Conservation (phyloP, 2,888 invertebrate species). For the Corbicula japonica region DNA sequence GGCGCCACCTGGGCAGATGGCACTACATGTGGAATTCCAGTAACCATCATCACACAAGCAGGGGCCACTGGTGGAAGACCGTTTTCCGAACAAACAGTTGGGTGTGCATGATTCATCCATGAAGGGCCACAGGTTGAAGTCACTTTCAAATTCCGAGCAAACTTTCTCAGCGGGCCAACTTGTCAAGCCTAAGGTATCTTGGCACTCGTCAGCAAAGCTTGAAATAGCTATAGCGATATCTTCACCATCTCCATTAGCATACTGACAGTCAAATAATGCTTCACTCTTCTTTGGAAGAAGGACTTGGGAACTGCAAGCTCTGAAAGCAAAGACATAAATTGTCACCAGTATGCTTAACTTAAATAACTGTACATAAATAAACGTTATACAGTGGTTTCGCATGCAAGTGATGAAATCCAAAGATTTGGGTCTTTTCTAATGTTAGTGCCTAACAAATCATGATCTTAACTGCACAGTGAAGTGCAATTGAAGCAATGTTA, state of each 20-base stretch:
- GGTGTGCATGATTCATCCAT: constrained; percentile 61
- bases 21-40: constrained; percentile 69
- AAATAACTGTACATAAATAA: background rate
- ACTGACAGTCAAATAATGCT: constrained; percentile 55
- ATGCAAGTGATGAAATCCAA: too few species aligned
- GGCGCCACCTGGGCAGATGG: constrained; percentile 75
- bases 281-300: constrained; percentile 7
- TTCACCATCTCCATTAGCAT: constrained; percentile 42
- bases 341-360: too few species aligned
- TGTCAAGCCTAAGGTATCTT: constrained; percentile 48
- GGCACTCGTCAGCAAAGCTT: constrained; percentile 71
- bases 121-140: constrained; percentile 52
- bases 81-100: constrained; percentile 62
- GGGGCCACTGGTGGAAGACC: constrained; percentile 28
- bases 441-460: too few species aligned
- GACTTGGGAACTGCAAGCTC: constrained; percentile 30
- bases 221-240: constrained; percentile 57
- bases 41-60: constrained; percentile 71
- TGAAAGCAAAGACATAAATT: constrained; percentile 30
- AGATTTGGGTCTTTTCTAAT: too few species aligned
- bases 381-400: too few species aligned
- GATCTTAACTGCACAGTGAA: too few species aligned
- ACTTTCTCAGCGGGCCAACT: constrained; percentile 68
- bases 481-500: too few species aligned
- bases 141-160: constrained; percentile 62